A percentile compares a stretch with the other conserved stretches of the same genome.
These are phyloP conservation scores for Ditylenchus dipsaci DNA, from an alignment of 1,140 invertebrate species.

Conservation along the genomic window DNA sequence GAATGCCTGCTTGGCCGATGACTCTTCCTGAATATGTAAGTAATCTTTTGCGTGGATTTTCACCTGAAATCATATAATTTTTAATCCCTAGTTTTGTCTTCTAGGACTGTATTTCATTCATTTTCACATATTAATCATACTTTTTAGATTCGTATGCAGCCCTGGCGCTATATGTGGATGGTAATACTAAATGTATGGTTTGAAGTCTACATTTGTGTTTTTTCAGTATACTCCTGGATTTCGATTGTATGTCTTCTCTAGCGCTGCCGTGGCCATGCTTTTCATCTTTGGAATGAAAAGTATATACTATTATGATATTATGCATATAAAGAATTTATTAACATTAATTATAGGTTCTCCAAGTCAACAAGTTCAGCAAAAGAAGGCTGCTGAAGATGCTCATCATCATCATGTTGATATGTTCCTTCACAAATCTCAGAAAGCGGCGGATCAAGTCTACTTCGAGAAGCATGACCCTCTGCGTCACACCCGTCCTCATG, in stretches of 20 bases:
- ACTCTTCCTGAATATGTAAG: constrained; percentile 48
- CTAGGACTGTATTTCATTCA: no score
- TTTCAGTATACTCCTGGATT: constrained; percentile 22
- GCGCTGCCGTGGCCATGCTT: constrained; percentile 45
- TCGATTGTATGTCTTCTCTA: constrained; percentile 46
- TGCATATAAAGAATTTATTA: no score
- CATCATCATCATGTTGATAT: constrained; percentile 55
- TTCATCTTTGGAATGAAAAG: constrained; percentile 26
- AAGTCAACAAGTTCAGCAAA: constrained; percentile 45
- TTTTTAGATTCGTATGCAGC: constrained; percentile 51
- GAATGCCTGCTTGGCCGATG: constrained; percentile 49
- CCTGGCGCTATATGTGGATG: constrained; percentile 54
- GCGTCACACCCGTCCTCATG: constrained; percentile 14
- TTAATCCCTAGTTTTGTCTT: no score
- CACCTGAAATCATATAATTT: constrained; percentile 8
- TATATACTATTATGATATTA: no score
- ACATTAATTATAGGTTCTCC: constrained; percentile 47
- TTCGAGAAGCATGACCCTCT: constrained; percentile 55
- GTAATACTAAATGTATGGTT: constrained; percentile 49
- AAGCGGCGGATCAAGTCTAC: constrained; percentile 47
- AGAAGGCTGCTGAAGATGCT: constrained; percentile 48
- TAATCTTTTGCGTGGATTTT: constrained; percentile 4
- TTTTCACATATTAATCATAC: no score
- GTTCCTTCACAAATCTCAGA: constrained; percentile 49
- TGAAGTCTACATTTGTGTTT: constrained; percentile 6